These are phyloP conservation scores for Lamprologus tigripictilis DNA, from an alignment of 2,113 vertebrate genomes.

Conservation along the genomic window DNA sequence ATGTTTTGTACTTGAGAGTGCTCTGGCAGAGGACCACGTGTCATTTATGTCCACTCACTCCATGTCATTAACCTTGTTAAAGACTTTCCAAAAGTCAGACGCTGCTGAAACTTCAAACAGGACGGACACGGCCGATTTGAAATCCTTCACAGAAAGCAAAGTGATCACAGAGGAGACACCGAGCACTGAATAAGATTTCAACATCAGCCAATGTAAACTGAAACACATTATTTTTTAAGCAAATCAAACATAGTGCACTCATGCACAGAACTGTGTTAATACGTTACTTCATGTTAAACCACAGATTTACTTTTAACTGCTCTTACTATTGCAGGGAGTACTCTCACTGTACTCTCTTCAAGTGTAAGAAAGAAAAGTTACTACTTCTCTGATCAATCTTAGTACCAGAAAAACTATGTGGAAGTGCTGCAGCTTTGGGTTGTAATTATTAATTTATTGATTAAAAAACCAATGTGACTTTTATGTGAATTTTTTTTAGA, in stretches of 20 bases:
- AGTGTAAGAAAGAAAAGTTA: neutral
- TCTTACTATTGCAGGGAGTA: neutral
- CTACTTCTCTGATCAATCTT: neutral
- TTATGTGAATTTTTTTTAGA: neutral
- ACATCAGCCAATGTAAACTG: neutral
- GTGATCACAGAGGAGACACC: neutral
- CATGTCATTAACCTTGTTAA: neutral
- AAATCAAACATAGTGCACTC: neutral
- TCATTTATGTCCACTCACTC: neutral
- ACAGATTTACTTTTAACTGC: neutral
- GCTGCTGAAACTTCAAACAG: neutral
- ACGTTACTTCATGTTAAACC: neutral
- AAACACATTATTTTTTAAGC: neutral
- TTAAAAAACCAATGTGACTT: neutral
- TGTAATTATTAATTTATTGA: neutral
- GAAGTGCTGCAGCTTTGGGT: neutral
- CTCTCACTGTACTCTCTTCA: neutral
- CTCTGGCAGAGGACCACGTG: conserved; percentile 36
- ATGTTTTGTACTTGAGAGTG: conserved; percentile 37
- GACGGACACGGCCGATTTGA: neutral
- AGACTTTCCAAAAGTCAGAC: neutral
- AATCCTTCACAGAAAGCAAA: neutral
- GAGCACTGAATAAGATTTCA: neutral
- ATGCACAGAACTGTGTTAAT: neutral
- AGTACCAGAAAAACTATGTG: neutral